A percentile compares a stretch with the other conserved stretches of the same genome.
Conservation (phyloP, 35 echinoderm and acorn worm genomes). For the Hemicentrotus pulcherrimus region DNA sequence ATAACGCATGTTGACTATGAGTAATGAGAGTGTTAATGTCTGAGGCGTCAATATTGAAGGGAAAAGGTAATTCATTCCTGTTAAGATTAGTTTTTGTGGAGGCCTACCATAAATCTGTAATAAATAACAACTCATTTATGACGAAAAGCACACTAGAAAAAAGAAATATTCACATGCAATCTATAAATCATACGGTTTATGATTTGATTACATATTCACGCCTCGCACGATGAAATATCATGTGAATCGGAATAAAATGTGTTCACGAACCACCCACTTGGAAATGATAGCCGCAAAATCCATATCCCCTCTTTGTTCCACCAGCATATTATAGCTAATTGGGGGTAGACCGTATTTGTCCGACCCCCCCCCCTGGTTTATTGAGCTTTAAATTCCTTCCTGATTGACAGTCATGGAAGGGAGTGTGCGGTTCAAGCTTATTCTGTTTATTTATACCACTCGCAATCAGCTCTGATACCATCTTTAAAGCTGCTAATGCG, state of each 20-base stretch:
- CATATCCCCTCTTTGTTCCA: neutral
- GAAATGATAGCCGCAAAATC: neutral
- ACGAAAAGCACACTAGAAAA: no score
- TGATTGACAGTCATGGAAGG: slow-evolving; percentile 15
- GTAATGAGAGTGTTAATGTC: no score
- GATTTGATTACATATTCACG: no score
- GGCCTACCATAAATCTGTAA: no score
- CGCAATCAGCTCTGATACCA: slow-evolving; percentile 15
- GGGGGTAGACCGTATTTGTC: neutral
- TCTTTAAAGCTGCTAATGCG: slow-evolving; percentile 44
- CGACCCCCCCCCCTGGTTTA: neutral
- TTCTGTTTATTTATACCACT: slow-evolving; percentile 38
- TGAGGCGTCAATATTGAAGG: no score
- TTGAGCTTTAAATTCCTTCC: neutral
- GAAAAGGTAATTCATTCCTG: no score
- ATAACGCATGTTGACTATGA: no score
- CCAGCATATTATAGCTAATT: neutral
- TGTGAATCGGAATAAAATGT: neutral
- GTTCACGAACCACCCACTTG: neutral
- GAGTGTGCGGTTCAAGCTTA: neutral
- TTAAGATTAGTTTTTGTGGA: no score
- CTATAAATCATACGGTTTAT: no score
- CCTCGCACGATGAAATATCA: no score
- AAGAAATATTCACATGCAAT: no score
- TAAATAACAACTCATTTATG: no score